phyloP scores from a whole-genome alignment of 2,113 vertebrate species.

The Scalopus aquaticus region DNA sequence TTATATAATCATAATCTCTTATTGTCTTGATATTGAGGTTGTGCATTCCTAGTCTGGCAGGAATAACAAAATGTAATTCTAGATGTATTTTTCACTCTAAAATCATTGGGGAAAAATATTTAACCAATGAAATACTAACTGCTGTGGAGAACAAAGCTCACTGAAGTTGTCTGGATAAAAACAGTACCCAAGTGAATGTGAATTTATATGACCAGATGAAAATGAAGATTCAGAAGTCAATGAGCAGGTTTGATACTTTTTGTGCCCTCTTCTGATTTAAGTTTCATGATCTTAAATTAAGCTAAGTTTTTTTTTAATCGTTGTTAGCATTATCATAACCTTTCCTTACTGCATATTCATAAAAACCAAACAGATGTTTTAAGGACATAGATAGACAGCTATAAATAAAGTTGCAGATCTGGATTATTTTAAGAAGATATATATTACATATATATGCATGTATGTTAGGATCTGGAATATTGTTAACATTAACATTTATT shows the following conservation, averaged over 20 bases:
- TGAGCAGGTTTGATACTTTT: background rate
- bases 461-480: background rate
- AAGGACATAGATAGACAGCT: background rate
- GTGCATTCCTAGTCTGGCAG: background rate
- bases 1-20: background rate
- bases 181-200: background rate
- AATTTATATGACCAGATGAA: background rate
- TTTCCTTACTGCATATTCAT: background rate
- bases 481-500: background rate
- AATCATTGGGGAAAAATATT: background rate
- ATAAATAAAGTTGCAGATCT: background rate
- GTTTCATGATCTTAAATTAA: background rate
- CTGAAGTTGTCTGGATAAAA: background rate
- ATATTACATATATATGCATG: rapidly evolving
- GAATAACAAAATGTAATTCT: conserved; percentile 13
- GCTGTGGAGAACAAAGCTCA: background rate
- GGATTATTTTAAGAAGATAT: background rate
- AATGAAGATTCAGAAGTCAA: background rate
- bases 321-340: background rate
- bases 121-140: background rate
- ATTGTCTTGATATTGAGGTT: conserved; percentile 4
- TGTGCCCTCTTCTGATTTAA: background rate
- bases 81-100: background rate
- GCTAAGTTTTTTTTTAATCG: background rate
- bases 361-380: conserved; percentile 8